Percentiles rank a stretch among this genome's conserved stretches.
Evolutionary conservation across 1,140 invertebrate species (phyloP).

Genomic region (Pteromalus puparum): DNA sequence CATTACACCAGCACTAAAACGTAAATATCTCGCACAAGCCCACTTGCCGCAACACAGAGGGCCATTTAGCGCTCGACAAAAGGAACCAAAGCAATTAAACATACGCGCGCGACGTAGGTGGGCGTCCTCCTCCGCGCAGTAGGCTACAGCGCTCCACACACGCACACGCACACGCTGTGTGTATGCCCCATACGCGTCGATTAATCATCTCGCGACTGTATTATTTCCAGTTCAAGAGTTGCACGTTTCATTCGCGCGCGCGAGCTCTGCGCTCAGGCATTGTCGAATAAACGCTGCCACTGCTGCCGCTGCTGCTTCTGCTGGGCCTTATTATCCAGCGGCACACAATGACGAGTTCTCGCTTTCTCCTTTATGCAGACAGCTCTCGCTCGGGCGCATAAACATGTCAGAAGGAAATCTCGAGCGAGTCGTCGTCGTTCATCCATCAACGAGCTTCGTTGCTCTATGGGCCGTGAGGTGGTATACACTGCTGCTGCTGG

Average conservation of each 20-base stretch:
- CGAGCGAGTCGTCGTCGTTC: constrained; percentile 60
- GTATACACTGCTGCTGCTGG: not conserved
- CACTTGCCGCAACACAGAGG: constrained; percentile 34
- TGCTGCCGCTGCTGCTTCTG: not conserved
- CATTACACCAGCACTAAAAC: not conserved
- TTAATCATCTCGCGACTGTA: constrained; percentile 73
- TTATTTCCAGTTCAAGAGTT: constrained; percentile 72
- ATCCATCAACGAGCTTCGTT: constrained; percentile 69
- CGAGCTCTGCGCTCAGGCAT: constrained; percentile 36
- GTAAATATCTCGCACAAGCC: constrained; percentile 36
- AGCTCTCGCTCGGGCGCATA: constrained; percentile 66
- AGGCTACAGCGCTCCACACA: not conserved
- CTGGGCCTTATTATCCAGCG: constrained; percentile 22
- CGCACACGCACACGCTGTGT: no score
- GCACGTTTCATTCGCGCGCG: constrained; percentile 55
- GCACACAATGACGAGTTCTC: constrained; percentile 14
- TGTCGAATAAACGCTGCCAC: constrained; percentile 16
- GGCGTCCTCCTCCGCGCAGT: constrained; percentile 55
- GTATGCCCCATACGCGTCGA: constrained; percentile 59
- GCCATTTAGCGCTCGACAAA: constrained; percentile 38
- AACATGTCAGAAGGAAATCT: constrained; percentile 72
- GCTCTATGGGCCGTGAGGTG: constrained; percentile 41
- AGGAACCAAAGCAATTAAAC: constrained; percentile 44
- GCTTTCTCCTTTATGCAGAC: constrained; percentile 62
- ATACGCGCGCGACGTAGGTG: constrained; percentile 63